Base-by-base conservation (phyloP, 2,888 invertebrate genomes). In the Nephrotoma flavescens region DNA sequence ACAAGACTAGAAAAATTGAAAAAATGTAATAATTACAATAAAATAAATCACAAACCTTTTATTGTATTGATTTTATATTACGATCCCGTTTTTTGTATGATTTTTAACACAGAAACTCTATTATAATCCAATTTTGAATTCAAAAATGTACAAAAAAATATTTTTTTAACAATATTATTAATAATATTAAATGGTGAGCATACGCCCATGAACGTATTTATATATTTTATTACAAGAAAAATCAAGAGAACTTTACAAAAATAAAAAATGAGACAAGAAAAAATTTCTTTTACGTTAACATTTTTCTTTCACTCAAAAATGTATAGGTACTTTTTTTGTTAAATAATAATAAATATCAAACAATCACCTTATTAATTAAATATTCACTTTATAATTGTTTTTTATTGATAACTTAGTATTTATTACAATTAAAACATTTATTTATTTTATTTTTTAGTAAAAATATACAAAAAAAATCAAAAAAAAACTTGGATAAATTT, bases 201-300 rank as follows among this genome's bases (percentile, higher is more conserved):
- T 52, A 86, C 86, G 86, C 86, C 86, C 86, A 86, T 86, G 86
- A 41, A 86, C 86, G 86, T 86, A 47, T 86, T 45, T 41, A 85
- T 85, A 85, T 15, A 85, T 71, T 71, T 71, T 71, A 71, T 71
- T 71, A 71, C 71, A 71, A 71, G 71, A 31, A 71, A 71, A 71
- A 71, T 71, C 71, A 71, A 19, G 71, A 85, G 44, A 85, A 85
- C 44, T 19, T 85, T 85, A 44, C 42, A 44, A 85, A 85, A 42
- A 19, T 19, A 19, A 85, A 85, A 85, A 42, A 85, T 41, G 41
- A 85, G 15, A 85, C 15, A 12, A 85, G 42, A 41, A 44, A 42
- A 85, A 85, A 85, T 85, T 85, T 85, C 84, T 85, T 85, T 85
- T 85, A 44, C 85, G 44, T 85, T 41, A 44, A 44, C 44, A 31